A percentile compares a stretch with the other conserved stretches of the same genome.
Evolutionary conservation across 2,797 vertebrate genomes (phyloP).

Genomic region (Sebastes paucispinis): DNA sequence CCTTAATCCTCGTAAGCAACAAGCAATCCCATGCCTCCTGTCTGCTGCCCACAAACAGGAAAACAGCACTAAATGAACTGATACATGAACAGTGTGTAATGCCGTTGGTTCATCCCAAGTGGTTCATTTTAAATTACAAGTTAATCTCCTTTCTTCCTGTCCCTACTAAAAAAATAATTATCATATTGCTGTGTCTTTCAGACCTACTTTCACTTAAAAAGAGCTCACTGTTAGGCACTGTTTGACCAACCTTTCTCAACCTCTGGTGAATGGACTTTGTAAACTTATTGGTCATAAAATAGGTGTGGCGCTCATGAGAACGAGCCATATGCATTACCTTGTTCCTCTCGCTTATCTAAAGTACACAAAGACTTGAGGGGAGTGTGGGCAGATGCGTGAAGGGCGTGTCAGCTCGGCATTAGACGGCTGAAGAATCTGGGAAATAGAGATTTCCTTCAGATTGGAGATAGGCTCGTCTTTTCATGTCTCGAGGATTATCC

Average conservation of each 20-base stretch:
- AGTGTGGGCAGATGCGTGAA: slow-evolving; percentile 50
- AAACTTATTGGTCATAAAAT: slow-evolving; percentile 25
- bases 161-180: slow-evolving; percentile 21
- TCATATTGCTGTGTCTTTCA: background rate
- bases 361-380: slow-evolving; percentile 41
- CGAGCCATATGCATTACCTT: slow-evolving; percentile 21
- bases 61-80: slow-evolving; percentile 31
- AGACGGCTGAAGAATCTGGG: slow-evolving; percentile 48
- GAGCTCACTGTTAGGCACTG: background rate
- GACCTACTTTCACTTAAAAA: background rate
- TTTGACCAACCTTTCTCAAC: background rate
- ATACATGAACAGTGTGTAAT: slow-evolving; percentile 9
- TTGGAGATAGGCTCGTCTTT: slow-evolving; percentile 66
- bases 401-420: slow-evolving; percentile 62
- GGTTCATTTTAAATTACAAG: slow-evolving; percentile 38
- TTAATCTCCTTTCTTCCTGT: slow-evolving; percentile 35
- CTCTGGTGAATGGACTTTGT: slow-evolving; percentile 3
- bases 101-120: background rate
- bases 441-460: slow-evolving; percentile 67
- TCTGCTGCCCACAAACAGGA: slow-evolving; percentile 23
- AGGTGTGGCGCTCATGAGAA: slow-evolving; percentile 36
- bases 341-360: slow-evolving; percentile 50
- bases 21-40: slow-evolving; percentile 57
- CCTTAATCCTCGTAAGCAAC: slow-evolving; percentile 70
- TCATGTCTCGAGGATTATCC: slow-evolving; percentile 74